These are phyloP conservation scores for Sorex maritimensis DNA, from an alignment of 2,797 vertebrate species.

Conservation along the genomic window DNA sequence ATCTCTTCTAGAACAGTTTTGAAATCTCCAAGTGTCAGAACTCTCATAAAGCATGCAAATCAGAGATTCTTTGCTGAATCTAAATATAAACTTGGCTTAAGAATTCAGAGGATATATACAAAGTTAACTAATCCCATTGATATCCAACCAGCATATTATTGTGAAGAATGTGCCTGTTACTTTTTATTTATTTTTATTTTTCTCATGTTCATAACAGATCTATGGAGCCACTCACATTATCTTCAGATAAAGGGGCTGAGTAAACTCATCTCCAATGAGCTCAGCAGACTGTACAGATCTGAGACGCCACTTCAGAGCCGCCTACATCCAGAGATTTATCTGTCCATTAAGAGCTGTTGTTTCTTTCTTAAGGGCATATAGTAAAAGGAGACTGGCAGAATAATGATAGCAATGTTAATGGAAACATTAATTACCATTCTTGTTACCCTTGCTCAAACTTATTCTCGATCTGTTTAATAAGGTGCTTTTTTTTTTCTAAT, in stretches of 20 bases:
- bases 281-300: background rate
- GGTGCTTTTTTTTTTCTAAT: background rate
- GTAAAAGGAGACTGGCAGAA: constrained; percentile 41
- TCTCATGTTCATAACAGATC: background rate
- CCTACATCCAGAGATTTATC: constrained; percentile 27
- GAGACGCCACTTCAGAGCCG: background rate
- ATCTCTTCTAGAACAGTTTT: background rate
- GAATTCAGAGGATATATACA: background rate
- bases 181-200: background rate
- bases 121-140: background rate
- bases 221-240: background rate
- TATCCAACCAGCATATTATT: background rate
- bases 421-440: constrained; percentile 45
- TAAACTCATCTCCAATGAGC: background rate
- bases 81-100: constrained; percentile 38
- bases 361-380: constrained; percentile 37
- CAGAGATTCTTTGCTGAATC: constrained; percentile 30
- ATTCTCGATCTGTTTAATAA: constrained; percentile 4
- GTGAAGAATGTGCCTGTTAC: background rate
- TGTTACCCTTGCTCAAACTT: background rate
- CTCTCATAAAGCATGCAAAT: background rate
- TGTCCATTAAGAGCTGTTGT: constrained; percentile 57
- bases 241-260: background rate
- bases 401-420: constrained; percentile 1
- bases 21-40: background rate